A percentile compares a stretch with the other conserved stretches of the same genome.
Evolutionary conservation across 1,140 invertebrate genomes (phyloP).

Genomic region (Brachionus calyciflorus): DNA sequence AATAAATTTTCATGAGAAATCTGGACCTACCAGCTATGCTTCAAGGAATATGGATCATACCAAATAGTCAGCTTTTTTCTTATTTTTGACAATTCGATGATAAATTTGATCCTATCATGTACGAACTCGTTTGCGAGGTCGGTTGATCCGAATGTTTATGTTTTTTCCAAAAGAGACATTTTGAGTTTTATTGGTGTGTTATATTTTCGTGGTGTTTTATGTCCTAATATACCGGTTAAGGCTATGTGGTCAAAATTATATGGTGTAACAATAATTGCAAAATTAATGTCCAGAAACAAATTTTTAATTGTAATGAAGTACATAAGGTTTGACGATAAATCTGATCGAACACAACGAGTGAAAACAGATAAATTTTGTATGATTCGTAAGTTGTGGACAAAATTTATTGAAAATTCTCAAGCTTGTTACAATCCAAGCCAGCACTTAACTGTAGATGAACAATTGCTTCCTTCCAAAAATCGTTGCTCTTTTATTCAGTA

Average conservation of each 20-base stretch:
- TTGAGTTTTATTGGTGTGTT: neutral
- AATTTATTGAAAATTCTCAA: conserved; percentile 3
- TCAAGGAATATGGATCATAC: neutral
- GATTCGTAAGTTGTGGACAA: neutral
- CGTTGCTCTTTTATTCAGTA: conserved; percentile 11
- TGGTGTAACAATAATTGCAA: neutral
- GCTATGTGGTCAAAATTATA: neutral
- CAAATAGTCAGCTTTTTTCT: neutral
- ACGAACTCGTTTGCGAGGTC: neutral
- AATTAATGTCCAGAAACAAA: neutral
- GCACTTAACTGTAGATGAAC: conserved; percentile 19
- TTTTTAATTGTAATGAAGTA: neutral
- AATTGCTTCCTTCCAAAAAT: neutral
- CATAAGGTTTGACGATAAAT: neutral
- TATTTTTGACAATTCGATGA: neutral
- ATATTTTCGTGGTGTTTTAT: conserved; percentile 33
- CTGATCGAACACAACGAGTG: neutral
- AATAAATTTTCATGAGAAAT: neutral
- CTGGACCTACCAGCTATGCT: conserved; percentile 4
- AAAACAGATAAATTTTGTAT: conserved; percentile 8
- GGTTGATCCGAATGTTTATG: neutral
- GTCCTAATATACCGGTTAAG: neutral
- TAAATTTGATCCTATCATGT: neutral
- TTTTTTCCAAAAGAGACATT: neutral
- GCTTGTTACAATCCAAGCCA: neutral